Conservation (phyloP, 2,113 vertebrate species). For the Falcunculus frontatus region DNA sequence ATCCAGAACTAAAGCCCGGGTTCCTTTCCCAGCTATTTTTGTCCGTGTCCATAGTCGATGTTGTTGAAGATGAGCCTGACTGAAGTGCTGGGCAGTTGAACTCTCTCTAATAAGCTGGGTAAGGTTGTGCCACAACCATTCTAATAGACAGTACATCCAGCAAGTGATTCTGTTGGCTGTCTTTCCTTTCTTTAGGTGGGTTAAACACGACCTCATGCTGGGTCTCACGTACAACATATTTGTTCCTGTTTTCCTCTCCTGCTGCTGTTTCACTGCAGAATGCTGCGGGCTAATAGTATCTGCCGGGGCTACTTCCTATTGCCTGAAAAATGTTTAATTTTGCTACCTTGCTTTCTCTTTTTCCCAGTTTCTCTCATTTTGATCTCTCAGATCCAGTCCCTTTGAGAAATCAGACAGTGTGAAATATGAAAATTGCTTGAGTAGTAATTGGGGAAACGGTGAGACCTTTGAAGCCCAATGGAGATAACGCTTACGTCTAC, state of each 20-base stretch:
- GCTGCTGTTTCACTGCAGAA: constrained; percentile 17
- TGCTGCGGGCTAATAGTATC: constrained; percentile 15
- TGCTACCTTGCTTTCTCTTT: constrained; percentile 16
- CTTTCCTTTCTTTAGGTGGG: not conserved
- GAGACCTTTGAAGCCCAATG: constrained; percentile 74
- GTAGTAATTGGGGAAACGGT: constrained; percentile 76
- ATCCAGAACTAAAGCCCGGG: not conserved
- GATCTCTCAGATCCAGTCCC: constrained; percentile 67
- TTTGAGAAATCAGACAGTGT: constrained; percentile 79
- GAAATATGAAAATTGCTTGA: constrained; percentile 81
- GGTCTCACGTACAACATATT: constrained; percentile 23
- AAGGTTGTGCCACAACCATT: not conserved
- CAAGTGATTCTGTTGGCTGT: not conserved
- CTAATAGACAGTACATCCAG: not conserved
- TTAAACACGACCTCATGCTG: constrained; percentile 1
- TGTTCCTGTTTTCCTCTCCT: constrained; percentile 34
- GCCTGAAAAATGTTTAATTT: constrained; percentile 26
- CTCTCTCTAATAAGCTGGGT: not conserved
- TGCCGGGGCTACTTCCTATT: constrained; percentile 12
- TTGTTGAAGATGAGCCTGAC: not conserved
- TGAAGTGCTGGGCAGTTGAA: not conserved
- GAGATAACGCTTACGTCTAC: constrained; percentile 78
- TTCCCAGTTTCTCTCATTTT: constrained; percentile 58
- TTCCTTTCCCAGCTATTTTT: not conserved
- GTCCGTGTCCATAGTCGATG: not conserved